A percentile compares a stretch with the other conserved stretches of the same genome.
phyloP scores from a whole-genome alignment of 2,888 invertebrate species.

The Cheilosia grossa region DNA sequence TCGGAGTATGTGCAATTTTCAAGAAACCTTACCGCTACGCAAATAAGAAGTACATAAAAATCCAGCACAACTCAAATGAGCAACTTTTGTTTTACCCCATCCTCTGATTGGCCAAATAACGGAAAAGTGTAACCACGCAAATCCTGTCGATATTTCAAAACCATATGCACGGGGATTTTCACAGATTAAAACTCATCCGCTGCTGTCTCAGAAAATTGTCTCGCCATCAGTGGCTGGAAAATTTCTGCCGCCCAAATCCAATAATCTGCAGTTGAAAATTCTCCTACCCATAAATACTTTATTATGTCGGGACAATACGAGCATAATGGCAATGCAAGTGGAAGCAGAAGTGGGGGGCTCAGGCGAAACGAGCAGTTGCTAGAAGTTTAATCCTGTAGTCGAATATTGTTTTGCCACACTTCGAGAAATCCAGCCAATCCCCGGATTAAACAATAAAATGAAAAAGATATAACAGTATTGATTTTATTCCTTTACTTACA shows the following conservation, averaged over 20 bases:
- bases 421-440: constrained; percentile 14
- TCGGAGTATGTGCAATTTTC: too few species aligned
- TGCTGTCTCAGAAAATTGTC: constrained; percentile 43
- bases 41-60: neutral
- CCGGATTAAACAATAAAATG: constrained; percentile 54
- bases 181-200: constrained; percentile 67
- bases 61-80: neutral
- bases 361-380: constrained; percentile 44
- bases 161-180: constrained; percentile 64
- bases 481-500: constrained; percentile 60
- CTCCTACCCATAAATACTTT: constrained; percentile 57
- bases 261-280: constrained; percentile 68
- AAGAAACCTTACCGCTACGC: too few species aligned
- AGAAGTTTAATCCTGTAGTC: constrained; percentile 66
- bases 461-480: constrained; percentile 69
- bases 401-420: constrained; percentile 53
- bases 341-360: neutral
- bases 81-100: neutral
- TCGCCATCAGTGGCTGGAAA: constrained; percentile 63
- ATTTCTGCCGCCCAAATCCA: constrained; percentile 53
- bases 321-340: constrained; percentile 35
- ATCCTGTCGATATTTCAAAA: constrained; percentile 40
- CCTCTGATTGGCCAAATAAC: neutral
- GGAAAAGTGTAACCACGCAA: constrained; percentile 24
- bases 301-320: constrained; percentile 43